phyloP scores from a whole-genome alignment of 2,113 vertebrate species.

The Emydura subglobosa region DNA sequence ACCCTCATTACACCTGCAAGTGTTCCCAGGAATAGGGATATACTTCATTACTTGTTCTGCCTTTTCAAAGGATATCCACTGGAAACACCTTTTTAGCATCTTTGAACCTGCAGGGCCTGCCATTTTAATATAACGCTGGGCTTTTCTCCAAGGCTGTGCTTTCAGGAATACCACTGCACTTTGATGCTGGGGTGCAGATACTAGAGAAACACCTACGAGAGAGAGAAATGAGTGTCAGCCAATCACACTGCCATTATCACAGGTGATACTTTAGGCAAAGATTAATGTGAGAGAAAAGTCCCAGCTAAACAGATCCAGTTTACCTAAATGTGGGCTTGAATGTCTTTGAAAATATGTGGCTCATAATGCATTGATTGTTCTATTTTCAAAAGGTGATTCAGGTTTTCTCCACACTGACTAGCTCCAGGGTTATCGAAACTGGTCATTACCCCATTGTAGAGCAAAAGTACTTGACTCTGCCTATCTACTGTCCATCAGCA shows the following conservation, averaged over 20 bases:
- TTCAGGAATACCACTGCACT: background rate
- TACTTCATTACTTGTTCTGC: background rate
- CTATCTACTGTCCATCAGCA: background rate
- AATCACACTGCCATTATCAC: background rate
- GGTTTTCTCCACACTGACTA: background rate
- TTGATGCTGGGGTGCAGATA: background rate
- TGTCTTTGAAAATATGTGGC: background rate
- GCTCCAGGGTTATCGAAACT: accelerated
- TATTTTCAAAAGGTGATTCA: background rate
- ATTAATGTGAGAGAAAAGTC: background rate
- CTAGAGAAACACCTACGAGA: background rate
- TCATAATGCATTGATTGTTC: background rate
- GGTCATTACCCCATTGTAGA: background rate
- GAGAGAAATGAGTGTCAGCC: background rate
- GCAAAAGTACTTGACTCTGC: background rate
- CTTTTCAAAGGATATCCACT: background rate
- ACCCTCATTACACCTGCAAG: background rate
- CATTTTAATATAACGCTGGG: background rate
- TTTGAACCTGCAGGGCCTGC: background rate
- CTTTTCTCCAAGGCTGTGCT: background rate
- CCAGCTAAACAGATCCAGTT: background rate
- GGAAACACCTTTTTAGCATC: background rate
- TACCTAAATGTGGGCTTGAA: background rate
- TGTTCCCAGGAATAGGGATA: background rate
- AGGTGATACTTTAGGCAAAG: background rate